These are phyloP conservation scores for Marmota flaviventris DNA, from an alignment of 2,113 vertebrate species.

Conservation along the genomic window DNA sequence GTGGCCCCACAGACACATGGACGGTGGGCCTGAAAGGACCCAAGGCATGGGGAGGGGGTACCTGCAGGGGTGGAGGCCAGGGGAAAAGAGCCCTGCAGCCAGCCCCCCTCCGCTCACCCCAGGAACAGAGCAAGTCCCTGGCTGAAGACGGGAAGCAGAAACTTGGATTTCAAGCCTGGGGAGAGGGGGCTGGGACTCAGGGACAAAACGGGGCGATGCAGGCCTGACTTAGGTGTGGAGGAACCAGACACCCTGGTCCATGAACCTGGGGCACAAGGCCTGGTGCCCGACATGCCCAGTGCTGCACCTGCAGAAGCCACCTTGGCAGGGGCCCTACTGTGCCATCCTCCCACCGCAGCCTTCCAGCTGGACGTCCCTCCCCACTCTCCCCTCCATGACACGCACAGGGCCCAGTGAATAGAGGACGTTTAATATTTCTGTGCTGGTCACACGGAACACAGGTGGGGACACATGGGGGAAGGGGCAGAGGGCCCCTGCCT, in stretches of 20 bases:
- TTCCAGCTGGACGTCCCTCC: not conserved
- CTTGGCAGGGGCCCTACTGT: too few species aligned
- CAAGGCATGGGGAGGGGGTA: rapidly evolving
- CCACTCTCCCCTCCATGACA: conserved; percentile 44
- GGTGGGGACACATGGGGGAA: conserved; percentile 75
- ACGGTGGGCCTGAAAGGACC: not conserved
- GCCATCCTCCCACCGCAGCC: not conserved
- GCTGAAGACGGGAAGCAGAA: not conserved
- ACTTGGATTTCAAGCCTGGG: not conserved
- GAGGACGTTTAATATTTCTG: conserved; percentile 86
- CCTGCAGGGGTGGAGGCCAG: too few species aligned
- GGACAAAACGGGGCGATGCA: not conserved
- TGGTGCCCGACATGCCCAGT: rapidly evolving
- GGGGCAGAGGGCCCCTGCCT: conserved; percentile 54
- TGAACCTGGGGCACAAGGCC: rapidly evolving
- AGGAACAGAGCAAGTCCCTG: not conserved
- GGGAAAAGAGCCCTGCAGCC: not conserved
- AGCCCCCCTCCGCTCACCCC: not conserved
- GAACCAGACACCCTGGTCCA: not conserved
- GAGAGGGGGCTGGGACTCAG: not conserved
- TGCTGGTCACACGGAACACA: conserved; percentile 83
- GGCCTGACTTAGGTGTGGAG: not conserved
- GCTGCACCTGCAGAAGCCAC: not conserved
- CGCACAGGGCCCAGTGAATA: conserved; percentile 79
- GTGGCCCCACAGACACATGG: rapidly evolving